A percentile compares a stretch with the other conserved stretches of the same genome.
Evolutionary conservation across 2,113 vertebrate genomes (phyloP).

Genomic region (Silurus meridionalis): DNA sequence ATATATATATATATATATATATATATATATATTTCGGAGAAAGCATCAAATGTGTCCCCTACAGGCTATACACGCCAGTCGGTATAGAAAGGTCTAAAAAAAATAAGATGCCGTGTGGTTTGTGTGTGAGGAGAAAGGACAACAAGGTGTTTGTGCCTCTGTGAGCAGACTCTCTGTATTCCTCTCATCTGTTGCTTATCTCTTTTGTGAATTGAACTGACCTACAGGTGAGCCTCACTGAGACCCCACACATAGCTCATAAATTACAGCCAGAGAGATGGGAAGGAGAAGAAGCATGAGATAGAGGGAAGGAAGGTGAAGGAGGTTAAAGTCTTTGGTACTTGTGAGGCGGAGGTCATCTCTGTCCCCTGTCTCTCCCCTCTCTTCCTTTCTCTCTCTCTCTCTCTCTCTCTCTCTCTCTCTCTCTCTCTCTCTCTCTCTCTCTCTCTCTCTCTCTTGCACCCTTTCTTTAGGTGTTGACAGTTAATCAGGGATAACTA

Average conservation of each 20-base stretch:
- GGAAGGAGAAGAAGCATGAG: slow-evolving; percentile 3
- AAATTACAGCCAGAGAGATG: slow-evolving; percentile 43
- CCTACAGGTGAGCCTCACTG: slow-evolving; percentile 45
- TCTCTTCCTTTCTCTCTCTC: too few relatives aligned
- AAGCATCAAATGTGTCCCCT: background rate
- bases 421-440: too few relatives aligned
- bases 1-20: background rate
- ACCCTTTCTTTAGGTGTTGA: slow-evolving; percentile 40
- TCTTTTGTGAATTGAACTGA: slow-evolving; percentile 48
- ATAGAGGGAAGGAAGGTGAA: slow-evolving; percentile 38
- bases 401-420: too few relatives aligned
- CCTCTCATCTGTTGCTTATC: slow-evolving; percentile 55
- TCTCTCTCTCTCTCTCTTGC: background rate
- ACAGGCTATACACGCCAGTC: background rate
- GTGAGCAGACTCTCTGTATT: slow-evolving; percentile 39
- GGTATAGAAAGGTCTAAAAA: background rate
- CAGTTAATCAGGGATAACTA: slow-evolving; percentile 59
- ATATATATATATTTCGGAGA: background rate
- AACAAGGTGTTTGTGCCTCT: slow-evolving; percentile 26
- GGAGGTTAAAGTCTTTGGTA: slow-evolving; percentile 62
- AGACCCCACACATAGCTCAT: slow-evolving; percentile 31
- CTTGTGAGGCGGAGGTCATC: slow-evolving; percentile 53
- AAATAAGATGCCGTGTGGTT: background rate
- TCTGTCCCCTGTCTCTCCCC: background rate
- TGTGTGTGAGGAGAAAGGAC: slow-evolving; percentile 24